These are phyloP conservation scores for Pyrochroa serraticornis DNA, from an alignment of 2,888 invertebrate species.

Conservation along the genomic window DNA sequence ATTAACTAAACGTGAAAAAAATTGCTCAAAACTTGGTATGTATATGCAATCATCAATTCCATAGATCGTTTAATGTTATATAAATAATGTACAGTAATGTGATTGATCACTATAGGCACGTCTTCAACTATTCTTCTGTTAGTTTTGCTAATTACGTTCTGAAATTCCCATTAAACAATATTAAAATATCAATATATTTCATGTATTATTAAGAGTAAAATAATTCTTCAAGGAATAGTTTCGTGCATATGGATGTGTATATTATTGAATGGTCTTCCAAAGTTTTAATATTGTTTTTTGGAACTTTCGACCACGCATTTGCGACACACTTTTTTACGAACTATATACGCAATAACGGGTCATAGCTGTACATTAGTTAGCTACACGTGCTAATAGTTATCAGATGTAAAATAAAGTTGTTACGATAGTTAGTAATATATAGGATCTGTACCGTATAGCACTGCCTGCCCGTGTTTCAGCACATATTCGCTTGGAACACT, in stretches of 20 bases:
- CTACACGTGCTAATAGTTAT: constrained; percentile 43
- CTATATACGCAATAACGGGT: constrained; percentile 33
- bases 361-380: constrained; percentile 33
- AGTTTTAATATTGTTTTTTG: constrained; percentile 45
- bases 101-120: constrained; percentile 42
- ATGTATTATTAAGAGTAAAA: constrained; percentile 30
- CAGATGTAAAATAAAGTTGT: constrained; percentile 45
- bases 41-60: constrained; percentile 34
- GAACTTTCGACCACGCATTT: constrained; percentile 35
- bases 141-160: constrained; percentile 20
- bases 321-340: constrained; percentile 32
- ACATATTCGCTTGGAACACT: constrained; percentile 60
- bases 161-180: constrained; percentile 39
- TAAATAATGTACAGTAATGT: constrained; percentile 35
- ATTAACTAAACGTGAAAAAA: constrained; percentile 28
- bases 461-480: constrained; percentile 60
- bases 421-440: constrained; percentile 38
- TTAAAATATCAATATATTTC: constrained; percentile 35
- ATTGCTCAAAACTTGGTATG: constrained; percentile 36
- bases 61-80: constrained; percentile 34
- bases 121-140: constrained; percentile 26
- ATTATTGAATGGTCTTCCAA: constrained; percentile 53
- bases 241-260: constrained; percentile 40
- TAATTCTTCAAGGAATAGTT: constrained; percentile 35
- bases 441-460: constrained; percentile 58